Evolutionary conservation across 2,888 invertebrate species (phyloP).

Genomic region (Hirtodrosophila alboralis): DNA sequence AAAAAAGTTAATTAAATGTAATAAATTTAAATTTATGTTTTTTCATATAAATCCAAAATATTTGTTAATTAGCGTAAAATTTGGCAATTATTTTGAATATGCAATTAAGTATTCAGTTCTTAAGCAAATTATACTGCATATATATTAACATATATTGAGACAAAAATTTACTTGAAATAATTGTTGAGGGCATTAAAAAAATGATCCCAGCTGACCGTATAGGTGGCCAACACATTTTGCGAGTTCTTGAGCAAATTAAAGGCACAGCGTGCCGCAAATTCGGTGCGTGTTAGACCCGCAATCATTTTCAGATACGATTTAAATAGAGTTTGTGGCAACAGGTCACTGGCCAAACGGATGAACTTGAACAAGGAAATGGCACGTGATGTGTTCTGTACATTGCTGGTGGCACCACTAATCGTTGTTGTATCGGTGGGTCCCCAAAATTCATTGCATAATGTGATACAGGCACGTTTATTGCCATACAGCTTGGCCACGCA

Average conservation of each 20-base stretch:
- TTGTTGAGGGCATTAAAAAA: slow-evolving; percentile 91
- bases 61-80: too few species aligned
- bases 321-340: slow-evolving; percentile 92
- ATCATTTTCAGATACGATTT: slow-evolving; percentile 95
- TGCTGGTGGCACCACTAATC: background rate
- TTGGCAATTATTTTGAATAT: too few species aligned
- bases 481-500: slow-evolving; percentile 91
- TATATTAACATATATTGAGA: too few species aligned
- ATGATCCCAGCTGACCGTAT: slow-evolving; percentile 92
- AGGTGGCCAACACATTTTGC: slow-evolving; percentile 85
- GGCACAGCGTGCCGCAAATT: slow-evolving; percentile 91
- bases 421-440: slow-evolving; percentile 76
- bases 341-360: slow-evolving; percentile 93
- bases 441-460: slow-evolving; percentile 94
- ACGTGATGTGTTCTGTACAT: slow-evolving; percentile 85
- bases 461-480: slow-evolving; percentile 88
- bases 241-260: slow-evolving; percentile 90
- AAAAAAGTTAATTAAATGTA: too few species aligned
- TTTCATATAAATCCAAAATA: too few species aligned
- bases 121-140: too few species aligned
- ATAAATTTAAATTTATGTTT: too few species aligned
- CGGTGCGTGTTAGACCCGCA: slow-evolving; percentile 90
- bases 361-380: slow-evolving; percentile 95
- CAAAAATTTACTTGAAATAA: slow-evolving; percentile 89
- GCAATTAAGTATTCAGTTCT: too few species aligned